These are phyloP conservation scores for Rhizomys pruinosus DNA, from an alignment of 2,113 vertebrate species.

Conservation along the genomic window DNA sequence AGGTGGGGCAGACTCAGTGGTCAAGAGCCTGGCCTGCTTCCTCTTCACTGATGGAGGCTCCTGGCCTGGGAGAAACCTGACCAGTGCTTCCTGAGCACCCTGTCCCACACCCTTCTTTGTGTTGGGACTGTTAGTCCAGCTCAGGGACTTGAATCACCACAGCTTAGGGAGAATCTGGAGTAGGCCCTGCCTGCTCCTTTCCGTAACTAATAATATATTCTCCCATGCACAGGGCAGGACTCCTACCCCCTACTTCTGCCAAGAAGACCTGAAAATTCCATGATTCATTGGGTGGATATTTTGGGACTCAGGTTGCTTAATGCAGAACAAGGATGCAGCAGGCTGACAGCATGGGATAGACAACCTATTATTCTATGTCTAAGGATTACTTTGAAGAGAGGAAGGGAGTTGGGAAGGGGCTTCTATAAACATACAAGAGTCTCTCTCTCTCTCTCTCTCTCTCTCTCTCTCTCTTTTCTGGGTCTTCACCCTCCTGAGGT, in stretches of 20 bases:
- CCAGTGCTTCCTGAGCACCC: neutral
- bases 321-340: neutral
- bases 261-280: neutral
- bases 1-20: too few relatives aligned
- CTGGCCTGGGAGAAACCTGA: neutral
- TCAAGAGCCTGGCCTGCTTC: neutral
- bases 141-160: too few relatives aligned
- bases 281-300: neutral
- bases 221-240: accelerated
- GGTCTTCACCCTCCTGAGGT: neutral
- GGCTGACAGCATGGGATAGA: too few relatives aligned
- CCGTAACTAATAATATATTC: neutral
- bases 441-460: too few relatives aligned
- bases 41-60: neutral
- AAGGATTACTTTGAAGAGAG: neutral
- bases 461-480: too few relatives aligned
- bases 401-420: neutral
- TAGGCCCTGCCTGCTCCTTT: neutral
- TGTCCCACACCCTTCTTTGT: neutral
- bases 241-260: neutral
- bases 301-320: neutral
- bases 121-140: neutral
- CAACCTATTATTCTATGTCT: too few relatives aligned
- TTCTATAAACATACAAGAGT: neutral
- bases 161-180: too few relatives aligned